Base-by-base conservation (phyloP, 2,888 invertebrate genomes). In the Amblyjoppa proteus region DNA sequence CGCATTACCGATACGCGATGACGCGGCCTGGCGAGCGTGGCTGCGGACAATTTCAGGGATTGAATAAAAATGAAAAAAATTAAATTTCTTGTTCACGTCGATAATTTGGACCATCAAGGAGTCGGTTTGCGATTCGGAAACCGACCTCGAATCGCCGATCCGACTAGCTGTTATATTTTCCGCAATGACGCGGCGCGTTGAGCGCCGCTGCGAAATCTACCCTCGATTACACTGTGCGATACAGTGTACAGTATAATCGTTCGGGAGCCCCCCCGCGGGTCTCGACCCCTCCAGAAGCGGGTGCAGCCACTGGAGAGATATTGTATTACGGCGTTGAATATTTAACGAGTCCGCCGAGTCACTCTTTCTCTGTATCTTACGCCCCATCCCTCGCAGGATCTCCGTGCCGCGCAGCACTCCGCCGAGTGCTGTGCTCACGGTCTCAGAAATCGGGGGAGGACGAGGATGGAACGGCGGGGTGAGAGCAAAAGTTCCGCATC, bases 271-370 rank as follows among this genome's bases (percentile, higher is more conserved):
- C 73, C 73, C 78, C 82, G 53, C 73, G 80, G 53, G n/a, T 75
- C 34, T 73, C 34, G 53, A 66, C 41, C 61, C 69, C 58, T 53
- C 5, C 34, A 74, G 56, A 69, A 66, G 64, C 38, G 34, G 66
- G 75, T 66, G 61, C 56, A 68, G 68, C 74, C 77, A 58, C 78
- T 45, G 90, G 91, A 91, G 93, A 92, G 92, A 94, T 94, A 94
- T 94, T 94, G 94, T 94, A 94, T 94, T 94, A 94, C 94, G 91
- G 93, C 93, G 91, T 93, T 95, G 94, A 94, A 95, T 95, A 94
- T 95, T 94, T 95, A 94, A 95, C 93, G 93, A 94, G 93, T 86
- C 88, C 89, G 88, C 90, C 89, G 91, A 91, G 90, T 91, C 91
- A 86, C 89, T 91, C 89, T 90, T 90, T 92, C 91, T 88, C 61